phyloP scores from a whole-genome alignment of 2,797 vertebrate species.

The Phyllotis vaccarum region DNA sequence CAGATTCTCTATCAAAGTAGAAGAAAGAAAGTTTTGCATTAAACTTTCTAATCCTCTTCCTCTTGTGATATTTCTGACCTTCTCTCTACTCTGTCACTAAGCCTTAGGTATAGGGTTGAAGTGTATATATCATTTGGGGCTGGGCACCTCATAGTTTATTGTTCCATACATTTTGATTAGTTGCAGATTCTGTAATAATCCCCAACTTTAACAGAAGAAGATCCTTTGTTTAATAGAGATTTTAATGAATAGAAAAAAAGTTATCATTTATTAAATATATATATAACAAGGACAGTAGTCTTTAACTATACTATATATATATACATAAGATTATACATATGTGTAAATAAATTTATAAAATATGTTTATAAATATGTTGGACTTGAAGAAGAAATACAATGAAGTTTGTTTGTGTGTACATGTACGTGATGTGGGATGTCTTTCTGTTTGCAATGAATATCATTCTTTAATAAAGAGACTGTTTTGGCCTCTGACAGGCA shows the following conservation, averaged over 20 bases:
- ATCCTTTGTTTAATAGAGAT: neutral
- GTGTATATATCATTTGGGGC: neutral
- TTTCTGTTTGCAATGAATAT: too few relatives aligned
- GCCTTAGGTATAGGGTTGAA: neutral
- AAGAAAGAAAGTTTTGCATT: neutral
- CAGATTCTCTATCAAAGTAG: neutral
- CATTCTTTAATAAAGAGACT: too few relatives aligned
- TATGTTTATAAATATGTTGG: neutral
- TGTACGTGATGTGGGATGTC: too few relatives aligned
- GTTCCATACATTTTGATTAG: too few relatives aligned
- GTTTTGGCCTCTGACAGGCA: too few relatives aligned
- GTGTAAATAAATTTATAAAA: neutral
- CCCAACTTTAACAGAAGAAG: neutral
- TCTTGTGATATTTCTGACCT: neutral
- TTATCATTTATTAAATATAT: neutral
- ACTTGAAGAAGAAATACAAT: constrained; percentile 7
- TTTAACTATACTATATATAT: neutral
- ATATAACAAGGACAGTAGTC: neutral
- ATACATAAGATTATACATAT: neutral
- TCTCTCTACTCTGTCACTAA: too few relatives aligned
- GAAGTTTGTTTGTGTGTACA: neutral
- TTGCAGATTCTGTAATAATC: neutral
- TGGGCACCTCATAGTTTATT: neutral
- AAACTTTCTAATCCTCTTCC: neutral
- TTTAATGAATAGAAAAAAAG: neutral